Percentiles rank a stretch among this genome's conserved stretches.
These are phyloP conservation scores for Ceuthmochares aereus DNA, from an alignment of 2,113 vertebrate species.

Conservation along the genomic window DNA sequence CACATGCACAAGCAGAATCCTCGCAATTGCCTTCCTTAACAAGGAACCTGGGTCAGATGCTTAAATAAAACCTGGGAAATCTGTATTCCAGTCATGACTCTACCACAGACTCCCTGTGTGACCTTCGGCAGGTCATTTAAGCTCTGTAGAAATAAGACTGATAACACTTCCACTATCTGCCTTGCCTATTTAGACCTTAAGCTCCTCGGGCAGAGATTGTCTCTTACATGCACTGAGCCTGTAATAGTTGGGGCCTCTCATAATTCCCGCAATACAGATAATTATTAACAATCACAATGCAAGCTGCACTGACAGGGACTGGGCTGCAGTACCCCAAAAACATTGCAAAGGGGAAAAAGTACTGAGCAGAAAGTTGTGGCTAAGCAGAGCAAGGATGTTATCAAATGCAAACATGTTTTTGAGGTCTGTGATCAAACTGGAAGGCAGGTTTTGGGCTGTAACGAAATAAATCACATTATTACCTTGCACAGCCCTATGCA, in stretches of 20 bases:
- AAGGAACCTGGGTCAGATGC: not conserved
- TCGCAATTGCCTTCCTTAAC: not conserved
- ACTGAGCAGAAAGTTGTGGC: not conserved
- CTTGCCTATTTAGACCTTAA: conserved; percentile 18
- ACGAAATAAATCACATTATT: not conserved
- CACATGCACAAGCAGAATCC: not conserved
- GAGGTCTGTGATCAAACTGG: conserved; percentile 1
- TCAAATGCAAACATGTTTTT: conserved; percentile 10
- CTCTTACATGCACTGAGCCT: not conserved
- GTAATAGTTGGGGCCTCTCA: not conserved
- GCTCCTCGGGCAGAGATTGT: conserved; percentile 14
- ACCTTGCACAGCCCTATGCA: conserved; percentile 9
- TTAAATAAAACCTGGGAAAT: not conserved
- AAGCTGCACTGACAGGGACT: not conserved
- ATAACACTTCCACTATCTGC: conserved; percentile 37
- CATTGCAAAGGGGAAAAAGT: not conserved
- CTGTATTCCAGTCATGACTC: not conserved
- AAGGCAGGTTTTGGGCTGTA: conserved; percentile 17
- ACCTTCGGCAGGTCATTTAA: conserved; percentile 45
- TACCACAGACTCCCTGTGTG: not conserved
- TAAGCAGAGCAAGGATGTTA: not conserved
- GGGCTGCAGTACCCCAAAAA: not conserved
- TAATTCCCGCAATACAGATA: not conserved
- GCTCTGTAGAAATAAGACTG: conserved; percentile 31
- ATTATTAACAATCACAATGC: not conserved